A percentile compares a stretch with the other conserved stretches of the same genome.
Evolutionary conservation across 2,113 vertebrate species (phyloP).

Genomic region (Caretta caretta): DNA sequence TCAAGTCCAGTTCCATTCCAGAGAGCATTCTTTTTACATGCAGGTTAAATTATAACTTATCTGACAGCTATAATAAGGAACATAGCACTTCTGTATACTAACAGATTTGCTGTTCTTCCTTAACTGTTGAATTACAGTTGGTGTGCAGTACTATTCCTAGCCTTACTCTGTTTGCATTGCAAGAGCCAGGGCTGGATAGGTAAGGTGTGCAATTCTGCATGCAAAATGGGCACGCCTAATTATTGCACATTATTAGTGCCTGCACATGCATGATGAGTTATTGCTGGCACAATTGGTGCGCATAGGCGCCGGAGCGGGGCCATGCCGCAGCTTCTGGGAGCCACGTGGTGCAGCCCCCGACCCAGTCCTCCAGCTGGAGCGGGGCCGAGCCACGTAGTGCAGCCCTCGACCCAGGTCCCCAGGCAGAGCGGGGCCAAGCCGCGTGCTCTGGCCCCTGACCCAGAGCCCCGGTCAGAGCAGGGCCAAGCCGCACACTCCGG

Average conservation of each 20-base stretch:
- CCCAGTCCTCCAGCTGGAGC: too few relatives aligned
- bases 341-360: too few relatives aligned
- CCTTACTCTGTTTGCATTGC: neutral
- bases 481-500: too few relatives aligned
- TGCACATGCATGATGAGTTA: neutral
- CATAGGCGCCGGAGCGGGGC: too few relatives aligned
- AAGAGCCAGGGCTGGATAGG: neutral
- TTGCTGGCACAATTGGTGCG: neutral
- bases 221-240: neutral
- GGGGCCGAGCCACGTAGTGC: too few relatives aligned
- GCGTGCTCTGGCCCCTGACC: too few relatives aligned
- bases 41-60: conserved; percentile 44
- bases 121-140: neutral
- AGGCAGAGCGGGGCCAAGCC: too few relatives aligned
- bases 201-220: neutral
- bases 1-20: neutral
- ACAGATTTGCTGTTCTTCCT: neutral
- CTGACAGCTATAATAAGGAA: conserved; percentile 24
- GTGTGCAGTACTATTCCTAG: neutral
- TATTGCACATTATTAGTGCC: neutral
- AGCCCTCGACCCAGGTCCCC: too few relatives aligned
- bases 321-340: too few relatives aligned
- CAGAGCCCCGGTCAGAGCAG: too few relatives aligned
- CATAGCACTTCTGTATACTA: neutral
- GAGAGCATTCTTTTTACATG: neutral